phyloP scores from a whole-genome alignment of 2,113 vertebrate species.

The Pionites leucogaster region DNA sequence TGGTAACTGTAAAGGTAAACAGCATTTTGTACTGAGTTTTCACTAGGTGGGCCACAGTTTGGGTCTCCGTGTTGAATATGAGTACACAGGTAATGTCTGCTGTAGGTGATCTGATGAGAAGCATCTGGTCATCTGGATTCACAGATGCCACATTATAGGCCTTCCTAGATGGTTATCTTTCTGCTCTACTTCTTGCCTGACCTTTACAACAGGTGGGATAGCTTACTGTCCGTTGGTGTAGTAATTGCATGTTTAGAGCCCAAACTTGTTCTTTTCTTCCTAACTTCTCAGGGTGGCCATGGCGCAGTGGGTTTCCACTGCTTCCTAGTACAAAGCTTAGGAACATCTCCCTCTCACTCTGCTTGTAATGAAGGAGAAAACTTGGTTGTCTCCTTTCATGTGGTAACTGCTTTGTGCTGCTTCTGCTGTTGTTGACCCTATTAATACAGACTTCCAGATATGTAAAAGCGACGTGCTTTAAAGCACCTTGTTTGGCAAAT shows the following conservation, averaged over 20 bases:
- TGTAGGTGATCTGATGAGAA: neutral
- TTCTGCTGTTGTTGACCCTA: neutral
- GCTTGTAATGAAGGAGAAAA: neutral
- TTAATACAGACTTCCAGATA: neutral
- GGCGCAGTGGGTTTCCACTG: neutral
- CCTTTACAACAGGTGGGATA: neutral
- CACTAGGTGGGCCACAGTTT: neutral
- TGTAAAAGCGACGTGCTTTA: neutral
- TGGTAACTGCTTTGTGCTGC: neutral
- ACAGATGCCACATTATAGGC: neutral
- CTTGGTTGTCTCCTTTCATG: neutral
- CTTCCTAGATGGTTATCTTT: neutral
- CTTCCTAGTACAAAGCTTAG: neutral
- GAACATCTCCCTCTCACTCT: neutral
- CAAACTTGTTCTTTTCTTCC: neutral
- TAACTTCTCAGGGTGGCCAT: neutral
- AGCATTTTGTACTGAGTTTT: neutral
- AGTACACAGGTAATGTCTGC: neutral
- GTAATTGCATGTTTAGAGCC: neutral
- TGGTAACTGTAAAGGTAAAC: neutral
- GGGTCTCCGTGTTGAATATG: neutral
- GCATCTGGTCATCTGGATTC: neutral
- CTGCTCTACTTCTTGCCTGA: neutral
- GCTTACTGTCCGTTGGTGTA: neutral
- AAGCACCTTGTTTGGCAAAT: neutral